Conservation (phyloP, 2,888 invertebrate species). For the Sphaeridia pumilis region DNA sequence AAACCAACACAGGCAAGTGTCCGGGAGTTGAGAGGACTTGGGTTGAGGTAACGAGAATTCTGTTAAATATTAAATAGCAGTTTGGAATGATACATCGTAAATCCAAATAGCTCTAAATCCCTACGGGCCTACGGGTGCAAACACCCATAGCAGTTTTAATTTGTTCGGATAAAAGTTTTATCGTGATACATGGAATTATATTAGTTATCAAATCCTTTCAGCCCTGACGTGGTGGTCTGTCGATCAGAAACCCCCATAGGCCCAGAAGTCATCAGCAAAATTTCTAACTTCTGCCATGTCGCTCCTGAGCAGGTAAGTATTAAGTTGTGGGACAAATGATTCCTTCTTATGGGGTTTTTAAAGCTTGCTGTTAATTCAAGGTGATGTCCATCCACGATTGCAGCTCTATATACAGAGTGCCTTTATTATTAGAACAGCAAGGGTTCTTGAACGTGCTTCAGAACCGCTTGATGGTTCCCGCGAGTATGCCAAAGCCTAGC, state of each 20-base stretch:
- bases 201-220: too few species aligned
- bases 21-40: conserved; percentile 82
- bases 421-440: conserved; percentile 81
- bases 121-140: too few species aligned
- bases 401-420: conserved; percentile 89
- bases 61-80: background rate
- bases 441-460: conserved; percentile 75
- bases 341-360: too few species aligned
- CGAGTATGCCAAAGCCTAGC: conserved; percentile 49
- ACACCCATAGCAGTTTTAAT: too few species aligned
- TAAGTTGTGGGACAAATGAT: too few species aligned
- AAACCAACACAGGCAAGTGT: conserved; percentile 98
- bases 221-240: conserved; percentile 89
- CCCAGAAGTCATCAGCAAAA: conserved; percentile 76
- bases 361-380: too few species aligned
- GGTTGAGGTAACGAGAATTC: conserved; percentile 44
- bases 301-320: conserved; percentile 71
- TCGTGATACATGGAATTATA: too few species aligned
- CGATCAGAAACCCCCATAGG: conserved; percentile 77
- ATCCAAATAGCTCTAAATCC: too few species aligned
- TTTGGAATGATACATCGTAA: too few species aligned
- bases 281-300: conserved; percentile 94
- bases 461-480: conserved; percentile 60
- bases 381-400: conserved; percentile 91
- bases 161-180: too few species aligned